phyloP scores from a whole-genome alignment of 2,113 vertebrate species.

The Oncorhynchus keta region DNA sequence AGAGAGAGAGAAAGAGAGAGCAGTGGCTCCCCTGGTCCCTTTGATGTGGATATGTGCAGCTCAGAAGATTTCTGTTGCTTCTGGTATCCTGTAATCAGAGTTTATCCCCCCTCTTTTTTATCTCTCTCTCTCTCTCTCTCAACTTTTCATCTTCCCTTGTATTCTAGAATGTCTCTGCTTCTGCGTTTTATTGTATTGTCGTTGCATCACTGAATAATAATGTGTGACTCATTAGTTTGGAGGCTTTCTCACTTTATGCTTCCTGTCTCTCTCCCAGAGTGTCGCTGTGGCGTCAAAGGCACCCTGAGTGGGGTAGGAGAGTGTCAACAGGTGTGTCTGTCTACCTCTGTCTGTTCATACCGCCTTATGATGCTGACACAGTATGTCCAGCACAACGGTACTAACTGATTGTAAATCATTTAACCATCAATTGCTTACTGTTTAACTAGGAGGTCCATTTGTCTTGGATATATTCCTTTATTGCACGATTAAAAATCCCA shows the following conservation, averaged over 20 bases:
- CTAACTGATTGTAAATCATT: neutral
- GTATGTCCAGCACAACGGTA: neutral
- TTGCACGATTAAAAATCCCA: neutral
- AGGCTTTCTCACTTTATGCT: neutral
- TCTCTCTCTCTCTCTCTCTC: neutral
- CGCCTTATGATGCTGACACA: neutral
- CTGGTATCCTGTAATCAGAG: slow-evolving; percentile 64
- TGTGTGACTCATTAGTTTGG: neutral
- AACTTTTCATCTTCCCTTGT: neutral
- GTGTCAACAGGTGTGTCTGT: slow-evolving; percentile 83
- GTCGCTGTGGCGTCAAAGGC: slow-evolving; percentile 83
- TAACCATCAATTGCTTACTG: neutral
- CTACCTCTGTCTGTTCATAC: neutral
- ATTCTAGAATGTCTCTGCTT: neutral
- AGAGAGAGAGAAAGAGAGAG: slow-evolving; percentile 2
- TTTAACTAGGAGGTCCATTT: neutral
- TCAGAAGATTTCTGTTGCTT: slow-evolving; percentile 38
- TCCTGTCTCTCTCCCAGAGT: slow-evolving; percentile 71
- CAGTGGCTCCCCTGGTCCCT: slow-evolving; percentile 39
- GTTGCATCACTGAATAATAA: neutral
- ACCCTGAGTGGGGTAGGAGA: slow-evolving; percentile 85
- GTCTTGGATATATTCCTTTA: neutral
- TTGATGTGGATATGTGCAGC: slow-evolving; percentile 55
- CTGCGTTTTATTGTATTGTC: neutral
- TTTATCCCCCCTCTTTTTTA: slow-evolving; percentile 50